Base-by-base conservation (phyloP, 2,113 vertebrate genomes). In the Zonotrichia leucophrys region DNA sequence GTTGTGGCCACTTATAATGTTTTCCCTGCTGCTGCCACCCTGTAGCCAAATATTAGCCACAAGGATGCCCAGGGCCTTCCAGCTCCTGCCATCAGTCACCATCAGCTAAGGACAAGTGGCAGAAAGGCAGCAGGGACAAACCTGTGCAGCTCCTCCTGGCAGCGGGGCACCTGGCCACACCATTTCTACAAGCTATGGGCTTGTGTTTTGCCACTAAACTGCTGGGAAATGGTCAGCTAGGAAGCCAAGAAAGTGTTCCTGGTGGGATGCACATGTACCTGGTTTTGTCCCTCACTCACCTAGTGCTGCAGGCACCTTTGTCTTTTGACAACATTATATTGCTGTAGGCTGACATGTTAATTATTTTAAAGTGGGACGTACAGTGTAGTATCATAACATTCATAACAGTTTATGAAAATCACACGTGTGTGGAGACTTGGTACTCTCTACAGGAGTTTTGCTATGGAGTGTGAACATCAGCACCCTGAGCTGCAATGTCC, bases 151-250 rank as follows among this genome's bases (percentile, higher is more conserved):
- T 75, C 16, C 27, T 82, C 25, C 39, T 59, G 59, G 58, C 63
- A 86, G 49, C 0, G 0, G 33, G 27, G 15, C 1, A 5, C 58
- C 44, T 1, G 3, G 30, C 15, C 44, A 39, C 2, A 8, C 74
- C 69, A 7, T 27, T 53, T 62, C 66, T 84, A 9, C 46, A 75
- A 78, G 22, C 1, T 1, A 31, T 7, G 37, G 62, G 37, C 31
- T 58, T 52, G 30, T 31, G 52, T 87, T 90, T 56, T 78, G 42
- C 75, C 11, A 6, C 52, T 53, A 16, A 85, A 70, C 49, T 58
- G 41, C n/a, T n/a, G n/a, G n/a, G 0, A 84, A 93, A 90, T 1
- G 5, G 39, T 39, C 75, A 72, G 10, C 47, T 23, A 42, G 47
- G 74, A 87, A 70, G 37, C 35, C 0, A 2, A 59, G 52, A 30